phyloP scores from a whole-genome alignment of 1,140 invertebrate species.

The Solenopsis invicta region DNA sequence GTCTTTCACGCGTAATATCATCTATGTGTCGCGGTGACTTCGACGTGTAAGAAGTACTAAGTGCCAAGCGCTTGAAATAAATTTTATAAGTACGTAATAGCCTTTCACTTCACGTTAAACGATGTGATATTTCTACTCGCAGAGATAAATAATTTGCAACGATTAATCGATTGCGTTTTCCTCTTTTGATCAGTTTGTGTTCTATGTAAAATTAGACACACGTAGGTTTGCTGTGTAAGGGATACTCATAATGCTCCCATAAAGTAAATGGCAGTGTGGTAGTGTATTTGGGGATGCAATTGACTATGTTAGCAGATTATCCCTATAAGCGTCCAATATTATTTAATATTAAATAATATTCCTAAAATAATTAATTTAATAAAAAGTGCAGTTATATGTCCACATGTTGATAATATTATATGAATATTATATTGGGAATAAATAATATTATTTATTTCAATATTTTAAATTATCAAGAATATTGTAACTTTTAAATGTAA shows the following conservation, averaged over 20 bases:
- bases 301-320: conserved; percentile 2
- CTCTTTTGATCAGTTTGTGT: background rate
- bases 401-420: too few relatives aligned
- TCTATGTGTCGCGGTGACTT: conserved; percentile 7
- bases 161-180: background rate
- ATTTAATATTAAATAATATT: too few relatives aligned
- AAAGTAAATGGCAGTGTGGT: conserved; percentile 52
- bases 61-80: conserved; percentile 57
- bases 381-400: too few relatives aligned
- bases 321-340: too few relatives aligned
- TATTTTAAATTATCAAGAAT: too few relatives aligned
- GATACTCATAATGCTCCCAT: background rate
- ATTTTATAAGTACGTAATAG: conserved; percentile 57
- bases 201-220: conserved; percentile 22
- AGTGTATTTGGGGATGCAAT: background rate
- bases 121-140: background rate
- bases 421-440: too few relatives aligned
- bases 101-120: background rate
- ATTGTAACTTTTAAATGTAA: too few relatives aligned
- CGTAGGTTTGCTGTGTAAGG: background rate
- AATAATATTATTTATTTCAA: too few relatives aligned
- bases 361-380: too few relatives aligned
- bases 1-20: conserved; percentile 3
- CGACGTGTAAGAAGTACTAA: conserved; percentile 41
- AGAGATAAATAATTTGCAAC: background rate